Evolutionary conservation across 1,140 invertebrate genomes (phyloP).

Genomic region (Campoletis sonorensis): DNA sequence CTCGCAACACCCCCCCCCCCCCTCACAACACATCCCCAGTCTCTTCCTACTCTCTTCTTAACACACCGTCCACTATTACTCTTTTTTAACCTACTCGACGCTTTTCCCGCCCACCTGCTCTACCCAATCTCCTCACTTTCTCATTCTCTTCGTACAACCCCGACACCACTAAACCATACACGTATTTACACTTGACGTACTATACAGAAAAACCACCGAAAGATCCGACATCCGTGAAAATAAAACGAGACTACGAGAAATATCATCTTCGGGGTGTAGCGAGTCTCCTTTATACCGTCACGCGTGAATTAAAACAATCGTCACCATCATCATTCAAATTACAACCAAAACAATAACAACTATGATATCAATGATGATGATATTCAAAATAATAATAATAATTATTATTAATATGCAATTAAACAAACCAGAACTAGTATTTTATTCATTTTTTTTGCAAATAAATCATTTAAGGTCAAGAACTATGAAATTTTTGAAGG

Average conservation of each 20-base stretch:
- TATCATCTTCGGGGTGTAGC: conserved; percentile 28
- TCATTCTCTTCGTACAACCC: conserved; percentile 38
- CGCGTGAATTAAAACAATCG: not conserved
- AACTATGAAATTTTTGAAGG: no score
- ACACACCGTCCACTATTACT: not conserved
- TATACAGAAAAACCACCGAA: not conserved
- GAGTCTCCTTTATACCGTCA: not conserved
- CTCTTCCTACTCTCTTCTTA: not conserved
- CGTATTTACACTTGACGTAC: conserved; percentile 32
- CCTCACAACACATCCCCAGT: conserved; percentile 8
- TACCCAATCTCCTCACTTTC: conserved; percentile 44
- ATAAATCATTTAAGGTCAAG: no score
- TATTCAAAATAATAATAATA: no score
- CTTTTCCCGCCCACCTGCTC: conserved; percentile 51
- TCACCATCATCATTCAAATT: not conserved
- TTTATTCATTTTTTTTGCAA: no score
- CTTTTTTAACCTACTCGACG: conserved; percentile 20
- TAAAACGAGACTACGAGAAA: conserved; percentile 18
- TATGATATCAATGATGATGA: no score
- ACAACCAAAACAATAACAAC: not conserved
- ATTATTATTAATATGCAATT: no score
- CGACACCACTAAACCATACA: conserved; percentile 44
- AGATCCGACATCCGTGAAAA: not conserved
- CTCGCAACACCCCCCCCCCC: conserved; percentile 24
- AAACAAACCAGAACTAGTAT: no score